These are phyloP conservation scores for Thera obeliscata DNA, from an alignment of 2,888 invertebrate genomes.

Conservation along the genomic window DNA sequence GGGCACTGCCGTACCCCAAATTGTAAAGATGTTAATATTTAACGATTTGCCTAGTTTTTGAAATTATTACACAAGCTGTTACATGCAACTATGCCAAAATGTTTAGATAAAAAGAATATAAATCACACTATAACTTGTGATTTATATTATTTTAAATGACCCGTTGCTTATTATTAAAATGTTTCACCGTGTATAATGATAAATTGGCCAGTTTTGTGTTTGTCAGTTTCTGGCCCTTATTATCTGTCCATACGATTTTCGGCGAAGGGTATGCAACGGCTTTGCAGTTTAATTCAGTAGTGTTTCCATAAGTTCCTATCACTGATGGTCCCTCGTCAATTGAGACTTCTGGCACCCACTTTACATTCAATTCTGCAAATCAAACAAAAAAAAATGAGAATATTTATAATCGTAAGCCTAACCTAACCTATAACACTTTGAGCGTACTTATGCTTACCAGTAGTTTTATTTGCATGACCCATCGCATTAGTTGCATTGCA, in stretches of 20 bases:
- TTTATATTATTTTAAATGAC: too few species aligned
- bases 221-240: conserved; percentile 21
- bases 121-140: too few species aligned
- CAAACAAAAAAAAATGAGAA: background rate
- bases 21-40: too few species aligned
- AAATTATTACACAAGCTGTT: too few species aligned
- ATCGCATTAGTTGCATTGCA: conserved; percentile 16
- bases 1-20: too few species aligned
- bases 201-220: background rate
- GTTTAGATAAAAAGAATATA: too few species aligned
- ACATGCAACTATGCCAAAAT: too few species aligned
- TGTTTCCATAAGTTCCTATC: conserved; percentile 21
- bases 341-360: conserved; percentile 14
- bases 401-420: too few species aligned
- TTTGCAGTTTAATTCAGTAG: conserved; percentile 14
- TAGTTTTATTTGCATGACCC: conserved; percentile 4
- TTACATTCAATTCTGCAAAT: conserved; percentile 24
- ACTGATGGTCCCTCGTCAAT: conserved; percentile 11
- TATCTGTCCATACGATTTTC: conserved; percentile 23
- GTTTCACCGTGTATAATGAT: too few species aligned
- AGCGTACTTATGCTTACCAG: conserved; percentile 6
- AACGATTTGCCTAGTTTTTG: too few species aligned
- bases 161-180: too few species aligned
- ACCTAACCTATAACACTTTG: too few species aligned
- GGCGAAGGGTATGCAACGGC: conserved; percentile 23